phyloP scores from a whole-genome alignment of 1,140 invertebrate species.

The Micrasema longulum region DNA sequence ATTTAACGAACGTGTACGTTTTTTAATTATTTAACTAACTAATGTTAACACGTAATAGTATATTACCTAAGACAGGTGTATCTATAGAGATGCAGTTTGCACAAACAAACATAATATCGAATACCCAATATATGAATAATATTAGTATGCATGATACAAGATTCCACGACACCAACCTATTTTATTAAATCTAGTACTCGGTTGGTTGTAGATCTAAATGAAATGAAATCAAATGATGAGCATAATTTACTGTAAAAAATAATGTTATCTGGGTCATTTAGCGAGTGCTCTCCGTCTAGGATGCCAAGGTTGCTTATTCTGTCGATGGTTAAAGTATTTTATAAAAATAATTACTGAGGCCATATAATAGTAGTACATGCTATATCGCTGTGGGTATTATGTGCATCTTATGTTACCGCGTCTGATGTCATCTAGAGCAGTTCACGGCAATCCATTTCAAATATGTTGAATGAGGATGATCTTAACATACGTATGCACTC shows the following conservation, averaged over 20 bases:
- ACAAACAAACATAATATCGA: too few relatives aligned
- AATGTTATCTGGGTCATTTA: constrained; percentile 29
- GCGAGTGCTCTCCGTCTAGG: constrained; percentile 25
- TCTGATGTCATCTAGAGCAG: constrained; percentile 29
- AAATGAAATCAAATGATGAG: constrained; percentile 24
- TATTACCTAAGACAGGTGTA: too few relatives aligned
- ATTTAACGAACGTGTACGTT: too few relatives aligned
- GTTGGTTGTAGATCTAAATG: too few relatives aligned
- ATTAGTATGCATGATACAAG: too few relatives aligned
- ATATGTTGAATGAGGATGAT: constrained; percentile 17
- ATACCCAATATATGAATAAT: too few relatives aligned
- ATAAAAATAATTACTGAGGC: constrained; percentile 32
- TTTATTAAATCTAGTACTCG: too few relatives aligned
- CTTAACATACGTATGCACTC: constrained; percentile 1
- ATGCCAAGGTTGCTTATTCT: constrained; percentile 22
- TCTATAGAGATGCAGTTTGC: too few relatives aligned
- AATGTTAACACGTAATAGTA: too few relatives aligned
- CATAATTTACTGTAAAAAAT: constrained; percentile 38
- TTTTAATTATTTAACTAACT: too few relatives aligned
- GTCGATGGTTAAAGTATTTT: constrained; percentile 13
- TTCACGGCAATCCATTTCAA: neutral
- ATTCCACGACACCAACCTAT: too few relatives aligned
- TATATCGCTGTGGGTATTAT: neutral
- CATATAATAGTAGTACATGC: neutral
- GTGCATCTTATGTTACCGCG: too few relatives aligned